Evolutionary conservation across 1,140 invertebrate species (phyloP).

Genomic region (Homarus americanus): DNA sequence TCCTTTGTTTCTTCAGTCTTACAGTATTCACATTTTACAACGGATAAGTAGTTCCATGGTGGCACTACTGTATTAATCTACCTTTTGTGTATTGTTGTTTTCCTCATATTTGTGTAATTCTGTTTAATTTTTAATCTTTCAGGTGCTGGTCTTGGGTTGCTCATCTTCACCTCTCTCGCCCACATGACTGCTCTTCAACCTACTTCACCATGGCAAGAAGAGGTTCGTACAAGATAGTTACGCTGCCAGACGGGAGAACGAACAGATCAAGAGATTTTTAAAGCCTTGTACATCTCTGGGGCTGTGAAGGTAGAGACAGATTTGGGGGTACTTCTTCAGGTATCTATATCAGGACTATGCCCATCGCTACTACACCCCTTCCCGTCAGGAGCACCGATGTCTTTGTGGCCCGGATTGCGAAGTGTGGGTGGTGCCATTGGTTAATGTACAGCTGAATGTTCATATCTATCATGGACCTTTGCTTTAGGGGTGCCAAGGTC

Average conservation of each 20-base stretch:
- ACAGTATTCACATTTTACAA: no score
- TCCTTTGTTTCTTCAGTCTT: no score
- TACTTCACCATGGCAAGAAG: not conserved
- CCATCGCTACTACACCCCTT: slow-evolving; percentile 20
- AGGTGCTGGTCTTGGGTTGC: no score
- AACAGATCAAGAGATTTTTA: slow-evolving; percentile 18
- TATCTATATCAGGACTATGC: slow-evolving; percentile 50
- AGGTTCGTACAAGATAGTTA: slow-evolving; percentile 22
- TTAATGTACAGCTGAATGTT: no score
- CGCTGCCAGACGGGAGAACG: slow-evolving; percentile 9
- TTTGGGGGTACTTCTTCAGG: slow-evolving; percentile 40
- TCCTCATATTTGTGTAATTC: no score
- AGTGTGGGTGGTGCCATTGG: slow-evolving; percentile 53
- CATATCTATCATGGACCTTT: no score
- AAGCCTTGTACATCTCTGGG: slow-evolving; percentile 42
- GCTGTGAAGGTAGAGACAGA: slow-evolving; percentile 38
- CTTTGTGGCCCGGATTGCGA: slow-evolving; percentile 62
- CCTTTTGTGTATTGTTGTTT: no score
- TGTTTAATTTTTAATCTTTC: no score
- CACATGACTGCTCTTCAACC: no score
- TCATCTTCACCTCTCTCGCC: not conserved
- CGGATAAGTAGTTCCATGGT: no score
- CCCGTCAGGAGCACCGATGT: slow-evolving; percentile 36
- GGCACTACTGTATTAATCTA: no score
- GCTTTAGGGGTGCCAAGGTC: no score